Evolutionary conservation across 2,888 invertebrate species (phyloP), one percentile per base, ranked within the genome.

Genomic region (Siphlonurus alternatus): DNA sequence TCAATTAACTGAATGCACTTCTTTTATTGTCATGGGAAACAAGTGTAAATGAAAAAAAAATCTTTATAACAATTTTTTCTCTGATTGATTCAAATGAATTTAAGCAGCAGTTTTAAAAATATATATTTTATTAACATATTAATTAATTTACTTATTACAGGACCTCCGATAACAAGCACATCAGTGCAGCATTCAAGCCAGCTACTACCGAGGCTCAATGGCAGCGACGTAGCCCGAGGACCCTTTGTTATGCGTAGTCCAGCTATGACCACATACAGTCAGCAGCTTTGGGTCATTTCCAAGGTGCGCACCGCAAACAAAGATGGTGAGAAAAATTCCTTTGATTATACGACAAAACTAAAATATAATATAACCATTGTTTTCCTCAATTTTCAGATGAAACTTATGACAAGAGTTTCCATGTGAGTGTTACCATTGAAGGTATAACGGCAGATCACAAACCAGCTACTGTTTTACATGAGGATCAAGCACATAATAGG

Each of bases 211-310:
- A 71, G 69, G 65, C 68, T 69, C 22, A 86, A 86, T 71, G 76
- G 80, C 22, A 83, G 81, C 70, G 89, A 69, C 59, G 67, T 73
- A 66, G 70, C 73, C 3, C 74, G 74, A 23, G 80, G 95, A 0
- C 94, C 95, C 2, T 96, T 90, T 75, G 83, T 86, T 65, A 83
- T 96, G 80, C 86, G 86, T 72, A 91, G 91, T 61, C 93, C 93
- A 0, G 79, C 87, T 22, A 79, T 96, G 74, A 89, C 92, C 38
- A 88, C 92, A 0, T 92, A 95, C 70, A 88, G 89, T 64, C 95
- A 96, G 74, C 95, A 97, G 73, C 76, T 97, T 65, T 97, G 97
- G 96, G 79, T 97, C 0, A 87, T 92, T 67, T 91, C 91, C 1
- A 88, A 89, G 74, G 80, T 94, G 71, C 79, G 86, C 51, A 93